phyloP scores from a whole-genome alignment of 2,113 vertebrate genomes.

The Cygnus buccinator region DNA sequence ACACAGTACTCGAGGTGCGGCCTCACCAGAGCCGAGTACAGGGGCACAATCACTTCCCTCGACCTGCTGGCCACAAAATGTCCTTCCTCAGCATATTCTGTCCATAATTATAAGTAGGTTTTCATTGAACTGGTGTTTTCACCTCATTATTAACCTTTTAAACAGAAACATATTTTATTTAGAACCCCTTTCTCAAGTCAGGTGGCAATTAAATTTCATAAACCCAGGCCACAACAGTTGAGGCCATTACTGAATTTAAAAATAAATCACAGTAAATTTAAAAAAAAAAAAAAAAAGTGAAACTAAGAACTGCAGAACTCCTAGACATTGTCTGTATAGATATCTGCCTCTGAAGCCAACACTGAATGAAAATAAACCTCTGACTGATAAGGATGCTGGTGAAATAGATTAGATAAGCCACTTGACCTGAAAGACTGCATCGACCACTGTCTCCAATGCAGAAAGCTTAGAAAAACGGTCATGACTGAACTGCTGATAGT shows the following conservation, averaged over 20 bases:
- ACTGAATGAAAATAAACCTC: not conserved
- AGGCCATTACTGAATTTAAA: not conserved
- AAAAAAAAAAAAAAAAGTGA: not conserved
- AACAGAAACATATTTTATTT: not conserved
- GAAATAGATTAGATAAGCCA: constrained; percentile 6
- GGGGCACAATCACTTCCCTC: no score
- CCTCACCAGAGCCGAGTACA: no score
- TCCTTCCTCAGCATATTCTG: not conserved
- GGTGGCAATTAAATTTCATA: not conserved
- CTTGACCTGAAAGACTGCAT: not conserved
- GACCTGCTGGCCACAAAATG: no score
- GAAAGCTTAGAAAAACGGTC: constrained; percentile 3
- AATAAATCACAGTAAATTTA: not conserved
- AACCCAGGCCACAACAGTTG: not conserved
- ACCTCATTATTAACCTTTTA: not conserved
- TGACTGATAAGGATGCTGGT: not conserved
- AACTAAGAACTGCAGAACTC: not conserved
- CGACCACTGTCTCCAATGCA: not conserved
- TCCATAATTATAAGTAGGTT: not conserved
- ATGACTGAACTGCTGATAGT: not conserved
- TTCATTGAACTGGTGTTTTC: not conserved
- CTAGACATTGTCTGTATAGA: not conserved
- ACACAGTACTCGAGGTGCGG: no score
- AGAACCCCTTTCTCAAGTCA: not conserved
- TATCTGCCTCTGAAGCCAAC: not conserved